These are phyloP conservation scores for Aspidiotus rigidus DNA, from an alignment of 2,888 invertebrate species.

Conservation along the genomic window DNA sequence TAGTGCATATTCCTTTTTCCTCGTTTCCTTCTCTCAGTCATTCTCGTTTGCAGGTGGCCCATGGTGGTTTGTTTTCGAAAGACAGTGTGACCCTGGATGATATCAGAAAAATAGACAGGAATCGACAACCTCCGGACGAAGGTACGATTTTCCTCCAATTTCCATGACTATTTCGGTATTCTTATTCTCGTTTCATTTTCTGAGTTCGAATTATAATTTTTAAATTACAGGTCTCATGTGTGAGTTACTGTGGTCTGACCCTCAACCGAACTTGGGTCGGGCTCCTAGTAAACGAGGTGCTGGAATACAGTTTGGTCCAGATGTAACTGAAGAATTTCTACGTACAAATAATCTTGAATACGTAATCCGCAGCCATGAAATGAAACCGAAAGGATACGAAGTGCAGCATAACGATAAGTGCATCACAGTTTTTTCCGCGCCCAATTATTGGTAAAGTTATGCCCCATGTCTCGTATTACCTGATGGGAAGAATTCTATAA, in stretches of 20 bases:
- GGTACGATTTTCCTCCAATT: conserved; percentile 51
- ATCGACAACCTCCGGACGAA: conserved; percentile 94
- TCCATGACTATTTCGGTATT: neutral
- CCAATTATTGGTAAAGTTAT: conserved; percentile 73
- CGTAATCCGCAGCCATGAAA: conserved; percentile 92
- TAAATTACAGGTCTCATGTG: conserved; percentile 69
- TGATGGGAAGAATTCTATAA: neutral
- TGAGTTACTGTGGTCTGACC: conserved; percentile 97
- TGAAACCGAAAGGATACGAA: conserved; percentile 94
- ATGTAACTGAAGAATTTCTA: conserved; percentile 82
- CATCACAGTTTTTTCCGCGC: conserved; percentile 98
- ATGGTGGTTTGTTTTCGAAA: conserved; percentile 92
- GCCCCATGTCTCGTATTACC: neutral
- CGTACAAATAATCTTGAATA: conserved; percentile 80
- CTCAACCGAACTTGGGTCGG: conserved; percentile 78
- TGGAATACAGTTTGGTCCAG: conserved; percentile 97
- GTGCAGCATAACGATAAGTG: conserved; percentile 89
- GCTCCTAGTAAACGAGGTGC: conserved; percentile 94
- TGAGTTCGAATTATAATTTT: neutral
- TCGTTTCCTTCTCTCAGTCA: neutral
- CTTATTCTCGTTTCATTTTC: conserved; percentile 13
- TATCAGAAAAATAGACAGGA: conserved; percentile 77
- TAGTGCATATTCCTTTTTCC: neutral
- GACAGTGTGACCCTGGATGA: conserved; percentile 90
- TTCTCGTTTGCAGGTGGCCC: conserved; percentile 57